phyloP scores from a whole-genome alignment of 1,140 invertebrate genomes.

The Lasaia peninsularis region DNA sequence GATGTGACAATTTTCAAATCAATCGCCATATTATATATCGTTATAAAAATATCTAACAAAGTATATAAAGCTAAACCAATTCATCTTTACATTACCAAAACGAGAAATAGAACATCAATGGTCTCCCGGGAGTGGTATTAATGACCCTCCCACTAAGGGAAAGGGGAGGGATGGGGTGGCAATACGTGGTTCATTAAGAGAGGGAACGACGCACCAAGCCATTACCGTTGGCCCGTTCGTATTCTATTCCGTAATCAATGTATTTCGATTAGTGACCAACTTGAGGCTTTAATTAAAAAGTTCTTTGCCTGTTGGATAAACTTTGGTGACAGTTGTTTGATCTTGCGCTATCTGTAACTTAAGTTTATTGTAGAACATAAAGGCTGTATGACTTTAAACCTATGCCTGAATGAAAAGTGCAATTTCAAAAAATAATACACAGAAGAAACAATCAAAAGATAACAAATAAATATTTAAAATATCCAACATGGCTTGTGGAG shows the following conservation, averaged over 20 bases:
- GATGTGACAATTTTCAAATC: no score
- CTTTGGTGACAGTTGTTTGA: not conserved
- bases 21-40: no score
- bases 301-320: constrained; percentile 13
- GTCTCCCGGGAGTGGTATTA: constrained; percentile 15
- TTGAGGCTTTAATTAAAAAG: constrained; percentile 29
- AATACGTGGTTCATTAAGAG: constrained; percentile 32
- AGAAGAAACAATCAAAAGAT: no score
- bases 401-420: no score
- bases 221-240: constrained; percentile 36
- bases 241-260: constrained; percentile 45
- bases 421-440: no score
- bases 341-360: not conserved
- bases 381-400: no score
- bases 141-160: constrained; percentile 16
- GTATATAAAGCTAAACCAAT: not conserved
- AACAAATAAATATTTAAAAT: no score
- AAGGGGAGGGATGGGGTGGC: constrained; percentile 17
- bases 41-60: not conserved
- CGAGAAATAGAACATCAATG: constrained; percentile 18
- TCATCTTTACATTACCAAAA: constrained; percentile 19
- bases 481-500: no score
- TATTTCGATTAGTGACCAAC: constrained; percentile 35
- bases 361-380: no score
- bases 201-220: constrained; percentile 27